A percentile compares a stretch with the other conserved stretches of the same genome.
Evolutionary conservation across 2,113 vertebrate genomes (phyloP).

Genomic region (Capreolus pygargus): DNA sequence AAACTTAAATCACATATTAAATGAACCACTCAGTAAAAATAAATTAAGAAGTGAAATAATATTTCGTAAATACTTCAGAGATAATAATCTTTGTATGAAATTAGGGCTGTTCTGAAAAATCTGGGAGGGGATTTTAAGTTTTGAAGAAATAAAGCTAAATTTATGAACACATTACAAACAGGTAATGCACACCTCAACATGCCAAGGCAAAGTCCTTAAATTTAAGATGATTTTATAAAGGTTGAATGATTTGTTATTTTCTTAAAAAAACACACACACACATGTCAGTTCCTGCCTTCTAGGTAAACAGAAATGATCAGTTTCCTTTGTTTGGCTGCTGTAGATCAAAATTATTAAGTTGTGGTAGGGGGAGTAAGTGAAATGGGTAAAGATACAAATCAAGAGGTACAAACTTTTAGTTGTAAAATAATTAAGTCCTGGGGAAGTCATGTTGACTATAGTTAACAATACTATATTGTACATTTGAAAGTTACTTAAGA

Average conservation of each 20-base stretch:
- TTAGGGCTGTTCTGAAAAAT: neutral
- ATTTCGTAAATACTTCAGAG: neutral
- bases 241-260: neutral
- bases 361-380: neutral
- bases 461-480: neutral
- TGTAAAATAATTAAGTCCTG: neutral
- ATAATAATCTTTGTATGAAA: neutral
- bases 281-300: neutral
- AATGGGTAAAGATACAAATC: neutral
- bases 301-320: neutral
- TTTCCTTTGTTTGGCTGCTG: neutral
- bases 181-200: neutral
- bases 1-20: neutral
- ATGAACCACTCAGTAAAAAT: neutral
- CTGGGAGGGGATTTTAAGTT: neutral
- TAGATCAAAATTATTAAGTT: neutral
- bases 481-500: neutral
- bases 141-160: conserved; percentile 21
- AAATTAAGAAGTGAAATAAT: conserved; percentile 4
- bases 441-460: neutral
- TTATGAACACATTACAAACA: neutral
- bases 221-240: conserved; percentile 19
- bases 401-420: neutral
- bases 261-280: neutral
- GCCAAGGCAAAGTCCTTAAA: neutral